Base-by-base conservation (phyloP, 2,797 vertebrate species). In the Coracias cyanogaster region DNA sequence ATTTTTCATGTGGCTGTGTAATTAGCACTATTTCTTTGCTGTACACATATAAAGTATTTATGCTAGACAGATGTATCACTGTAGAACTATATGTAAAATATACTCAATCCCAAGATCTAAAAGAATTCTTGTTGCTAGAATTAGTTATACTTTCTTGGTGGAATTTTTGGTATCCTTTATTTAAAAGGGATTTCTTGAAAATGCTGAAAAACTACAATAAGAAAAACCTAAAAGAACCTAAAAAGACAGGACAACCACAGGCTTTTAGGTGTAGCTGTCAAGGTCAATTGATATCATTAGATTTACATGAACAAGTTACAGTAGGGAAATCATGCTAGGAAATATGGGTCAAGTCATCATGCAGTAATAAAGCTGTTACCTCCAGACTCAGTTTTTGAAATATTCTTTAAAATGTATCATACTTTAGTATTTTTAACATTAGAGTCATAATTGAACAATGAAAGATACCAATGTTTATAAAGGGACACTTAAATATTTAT, bases 211-310 rank as follows among this genome's bases (percentile, higher is more conserved):
- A 96, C 35, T 95, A 86, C 95, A 96, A 87, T 39, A 87, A 87
- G 85, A 85, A 97, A 97, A 86, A 67, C 10, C 6, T 49, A 51
- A 89, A 95, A 77, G 14, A 70, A 49, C 28, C 26, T 79, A 31
- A 80, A 77, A 93, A 79, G 90, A 20, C 61, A 91, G 97, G 95
- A 97, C 92, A 96, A 96, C 92, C 90, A 93, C 87, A 96, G 95
- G 95, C 96, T 97, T 98, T 96, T 95, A 97, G 97, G 98, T 98
- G 97, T 98, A 97, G 89, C 96, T 97, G 97, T 98, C 98, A 98
- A 98, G 97, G 98, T 98, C 98, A 98, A 97, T 96, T 91, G 97
- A 97, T 97, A 98, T 97, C 97, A 98, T 97, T 97, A 98, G 96
- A 98, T 97, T 98, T 97, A 98, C 95, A 97, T 97, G 97, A 98